Percentiles rank a stretch among this genome's conserved stretches.
These are phyloP conservation scores for Pocota personata DNA, from an alignment of 2,888 invertebrate genomes.

Conservation along the genomic window DNA sequence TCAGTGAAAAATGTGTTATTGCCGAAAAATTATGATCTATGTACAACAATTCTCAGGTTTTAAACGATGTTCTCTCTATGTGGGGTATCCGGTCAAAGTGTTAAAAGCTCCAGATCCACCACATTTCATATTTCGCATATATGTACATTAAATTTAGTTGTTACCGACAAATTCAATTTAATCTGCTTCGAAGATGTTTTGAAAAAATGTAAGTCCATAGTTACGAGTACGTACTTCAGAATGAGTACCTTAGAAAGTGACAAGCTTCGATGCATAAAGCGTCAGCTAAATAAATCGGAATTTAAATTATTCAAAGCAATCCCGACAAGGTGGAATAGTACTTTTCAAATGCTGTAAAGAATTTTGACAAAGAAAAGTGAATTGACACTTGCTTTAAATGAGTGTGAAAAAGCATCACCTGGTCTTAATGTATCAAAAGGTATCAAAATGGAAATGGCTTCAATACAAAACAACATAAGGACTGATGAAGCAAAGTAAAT, in stretches of 20 bases:
- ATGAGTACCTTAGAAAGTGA: background rate
- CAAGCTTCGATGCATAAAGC: background rate
- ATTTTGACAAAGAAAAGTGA: conserved; percentile 1
- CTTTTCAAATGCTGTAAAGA: conserved; percentile 4
- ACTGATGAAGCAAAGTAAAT: background rate
- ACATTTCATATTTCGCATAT: conserved; percentile 10
- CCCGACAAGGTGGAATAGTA: conserved; percentile 1
- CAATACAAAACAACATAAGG: background rate
- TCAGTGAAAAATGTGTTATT: too few relatives aligned
- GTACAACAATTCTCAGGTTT: too few relatives aligned
- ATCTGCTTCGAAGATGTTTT: background rate
- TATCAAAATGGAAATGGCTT: conserved; percentile 4
- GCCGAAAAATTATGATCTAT: too few relatives aligned
- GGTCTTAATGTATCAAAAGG: too few relatives aligned
- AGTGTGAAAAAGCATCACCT: background rate
- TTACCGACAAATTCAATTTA: conserved; percentile 1
- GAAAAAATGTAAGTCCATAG: background rate
- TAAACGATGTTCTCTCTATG: conserved; percentile 5
- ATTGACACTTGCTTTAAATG: background rate
- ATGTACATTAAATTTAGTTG: conserved; percentile 12
- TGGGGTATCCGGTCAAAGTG: conserved; percentile 5
- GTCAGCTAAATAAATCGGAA: too few relatives aligned
- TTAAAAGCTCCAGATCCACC: background rate
- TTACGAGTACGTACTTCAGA: background rate
- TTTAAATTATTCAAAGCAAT: background rate